Evolutionary conservation across 2,797 vertebrate genomes (phyloP), one percentile per base, ranked within the genome.

Genomic region (Harpagifer antarcticus): DNA sequence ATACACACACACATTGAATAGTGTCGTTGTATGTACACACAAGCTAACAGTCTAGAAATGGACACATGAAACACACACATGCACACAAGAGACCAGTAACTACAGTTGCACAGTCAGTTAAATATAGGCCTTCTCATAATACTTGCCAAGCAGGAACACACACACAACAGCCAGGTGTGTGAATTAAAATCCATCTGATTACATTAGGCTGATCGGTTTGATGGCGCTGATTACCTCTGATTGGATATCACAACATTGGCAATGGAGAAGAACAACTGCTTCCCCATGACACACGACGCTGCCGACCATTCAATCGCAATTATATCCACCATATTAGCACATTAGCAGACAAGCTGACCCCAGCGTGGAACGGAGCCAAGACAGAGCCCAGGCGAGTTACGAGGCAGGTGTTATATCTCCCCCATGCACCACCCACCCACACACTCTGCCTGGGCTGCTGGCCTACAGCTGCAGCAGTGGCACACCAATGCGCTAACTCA

Each of bases 331-430:
- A 86, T 91, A 93, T 93, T 93, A 93, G 88, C 86, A 91, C 91
- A 94, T 95, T 95, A 93, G 90, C 92, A 92, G 90, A 91, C 91
- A 93, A 86, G 88, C 90, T 93, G 92, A 94, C 92, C 92, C 82
- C 76, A 45, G 44, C 0, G 12, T 91, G 91, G 86, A 90, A 74
- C 63, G 0, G 72, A 91, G 91, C 90, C 91, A 93, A 85, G 74
- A 81, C 63, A 77, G 77, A 91, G 72, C 84, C 87, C 82, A 68
- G 77, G 85, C 76, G 79, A 91, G 85, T 87, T 82, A 76, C 40
- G 56, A 89, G 84, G 87, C 92, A 94, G 92, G 93, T 94, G 91
- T 92, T 91, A 74, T 48, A 85, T 64, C 78, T 64, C 84, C 74
- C 72, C 42, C 9, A 19, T 63, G 0, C 76, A 40, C 44, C 72